A percentile compares a stretch with the other conserved stretches of the same genome.
Conservation (phyloP, 2,888 invertebrate genomes). For the Tromatobia lineatoria region DNA sequence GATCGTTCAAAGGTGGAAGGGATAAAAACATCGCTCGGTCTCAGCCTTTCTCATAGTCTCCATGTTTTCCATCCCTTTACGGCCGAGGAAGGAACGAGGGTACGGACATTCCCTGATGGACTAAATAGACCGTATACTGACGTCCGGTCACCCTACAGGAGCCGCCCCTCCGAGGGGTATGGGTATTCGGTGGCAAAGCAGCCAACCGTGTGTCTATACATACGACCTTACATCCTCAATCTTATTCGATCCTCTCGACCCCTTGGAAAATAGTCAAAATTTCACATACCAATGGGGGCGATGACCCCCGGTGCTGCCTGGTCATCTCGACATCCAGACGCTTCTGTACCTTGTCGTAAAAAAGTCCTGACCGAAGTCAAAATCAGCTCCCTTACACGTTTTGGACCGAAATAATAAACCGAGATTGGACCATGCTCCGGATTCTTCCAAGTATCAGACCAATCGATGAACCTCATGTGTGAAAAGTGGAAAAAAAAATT, state of each 20-base stretch:
- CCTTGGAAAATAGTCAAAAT: slow-evolving; percentile 76
- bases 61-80: slow-evolving; percentile 13
- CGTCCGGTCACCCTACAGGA: slow-evolving; percentile 36
- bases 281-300: slow-evolving; percentile 73
- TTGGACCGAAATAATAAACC: slow-evolving; percentile 67
- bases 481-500: not conserved
- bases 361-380: slow-evolving; percentile 54
- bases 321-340: slow-evolving; percentile 4
- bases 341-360: slow-evolving; percentile 49
- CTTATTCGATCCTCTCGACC: slow-evolving; percentile 74
- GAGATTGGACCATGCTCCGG: slow-evolving; percentile 62
- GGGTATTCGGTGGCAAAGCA: slow-evolving; percentile 19
- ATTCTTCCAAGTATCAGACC: not conserved
- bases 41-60: not conserved
- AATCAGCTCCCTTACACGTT: slow-evolving; percentile 47
- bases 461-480: not conserved
- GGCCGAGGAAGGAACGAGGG: slow-evolving; percentile 40
- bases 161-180: slow-evolving; percentile 14
- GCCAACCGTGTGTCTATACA: slow-evolving; percentile 12
- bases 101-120: slow-evolving; percentile 68
- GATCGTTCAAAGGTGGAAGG: slow-evolving; percentile 9
- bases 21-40: slow-evolving; percentile 25
- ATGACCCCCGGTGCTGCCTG: slow-evolving; percentile 36
- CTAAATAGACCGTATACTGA: slow-evolving; percentile 64
- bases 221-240: slow-evolving; percentile 52